Evolutionary conservation across 1,140 invertebrate species (phyloP), one percentile per base, ranked within the genome.

Genomic region (Cotesia typhae): DNA sequence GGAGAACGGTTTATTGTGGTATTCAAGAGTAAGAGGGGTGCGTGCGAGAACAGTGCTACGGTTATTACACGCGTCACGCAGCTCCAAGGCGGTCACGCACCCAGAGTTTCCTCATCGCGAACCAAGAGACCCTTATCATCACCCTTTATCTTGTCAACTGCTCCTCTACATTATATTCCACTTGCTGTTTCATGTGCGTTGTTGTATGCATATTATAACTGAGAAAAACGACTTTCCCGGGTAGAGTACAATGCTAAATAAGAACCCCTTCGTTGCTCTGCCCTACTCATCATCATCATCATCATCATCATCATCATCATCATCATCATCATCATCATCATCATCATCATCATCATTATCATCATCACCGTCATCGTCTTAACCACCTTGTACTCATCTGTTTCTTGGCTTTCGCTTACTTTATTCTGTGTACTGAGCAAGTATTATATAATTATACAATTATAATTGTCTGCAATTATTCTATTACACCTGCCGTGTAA

Each of bases 31-130:
- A 37, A 35, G 51, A 20, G 74, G 81, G 81, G 79, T 84, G 79
- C 81, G 80, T 82, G 82, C 78, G 75, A 80, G 77, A 81, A 77
- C 75, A 77, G 80, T 78, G 84, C 82, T 82, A 86, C 85, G 84
- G 82, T 87, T 86, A 85, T 87, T 87, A 85, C 82, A 87, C 85
- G 85, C 84, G 81, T 87, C 85, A 85, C 85, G 84, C 83, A 81
- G 79, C 76, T 76, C 78, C 71, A 76, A 76, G 78, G 82, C 77
- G 78, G 82, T 85, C 85, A 85, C 83, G 83, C 85, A 84, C 81
- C 77, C 78, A 80, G 74, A 74, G 36, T 41, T 65, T 67, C 51
- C 55, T 59, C 35, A 41, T 47, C 53, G 2, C 9, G 12, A 28
- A 59, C 59, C 4, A 73, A 69, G 79, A 80, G 75, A 73, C 73